Conservation (phyloP, 2,888 invertebrate genomes). For the Cactoblastis cactorum region DNA sequence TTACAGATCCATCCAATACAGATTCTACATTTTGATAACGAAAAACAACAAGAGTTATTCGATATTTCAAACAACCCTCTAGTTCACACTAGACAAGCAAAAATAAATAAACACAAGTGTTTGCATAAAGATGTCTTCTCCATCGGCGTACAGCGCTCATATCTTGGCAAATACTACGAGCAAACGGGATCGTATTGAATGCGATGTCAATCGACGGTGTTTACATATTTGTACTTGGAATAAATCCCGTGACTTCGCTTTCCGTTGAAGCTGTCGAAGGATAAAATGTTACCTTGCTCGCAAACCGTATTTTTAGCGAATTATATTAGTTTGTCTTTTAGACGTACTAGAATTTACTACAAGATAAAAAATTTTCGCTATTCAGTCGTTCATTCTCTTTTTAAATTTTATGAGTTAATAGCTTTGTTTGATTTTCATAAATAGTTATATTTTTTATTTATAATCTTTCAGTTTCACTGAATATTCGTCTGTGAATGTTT, state of each 20-base stretch:
- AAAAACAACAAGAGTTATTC: background rate
- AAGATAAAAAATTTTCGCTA: too few species aligned
- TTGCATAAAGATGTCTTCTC: conserved; percentile 1
- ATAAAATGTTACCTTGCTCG: background rate
- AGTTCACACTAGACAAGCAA: background rate
- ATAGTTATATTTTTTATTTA: too few species aligned
- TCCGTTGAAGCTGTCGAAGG: background rate
- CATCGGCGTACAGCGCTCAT: background rate
- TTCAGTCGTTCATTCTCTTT: too few species aligned
- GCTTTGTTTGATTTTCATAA: too few species aligned
- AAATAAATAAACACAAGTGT: conserved; percentile 1
- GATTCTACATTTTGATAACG: background rate
- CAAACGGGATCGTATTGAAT: background rate
- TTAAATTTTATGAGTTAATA: too few species aligned
- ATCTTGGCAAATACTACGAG: background rate
- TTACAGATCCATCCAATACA: too few species aligned
- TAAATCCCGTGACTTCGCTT: background rate
- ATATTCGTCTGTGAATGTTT: too few species aligned
- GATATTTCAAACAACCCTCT: background rate
- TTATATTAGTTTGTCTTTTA: too few species aligned
- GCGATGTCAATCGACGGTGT: background rate
- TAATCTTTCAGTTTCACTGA: too few species aligned
- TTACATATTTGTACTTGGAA: background rate
- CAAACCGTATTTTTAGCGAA: background rate
- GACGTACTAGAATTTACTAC: too few species aligned